These are phyloP conservation scores for Nymphalis urticae DNA, from an alignment of 2,888 invertebrate genomes.

Conservation along the genomic window DNA sequence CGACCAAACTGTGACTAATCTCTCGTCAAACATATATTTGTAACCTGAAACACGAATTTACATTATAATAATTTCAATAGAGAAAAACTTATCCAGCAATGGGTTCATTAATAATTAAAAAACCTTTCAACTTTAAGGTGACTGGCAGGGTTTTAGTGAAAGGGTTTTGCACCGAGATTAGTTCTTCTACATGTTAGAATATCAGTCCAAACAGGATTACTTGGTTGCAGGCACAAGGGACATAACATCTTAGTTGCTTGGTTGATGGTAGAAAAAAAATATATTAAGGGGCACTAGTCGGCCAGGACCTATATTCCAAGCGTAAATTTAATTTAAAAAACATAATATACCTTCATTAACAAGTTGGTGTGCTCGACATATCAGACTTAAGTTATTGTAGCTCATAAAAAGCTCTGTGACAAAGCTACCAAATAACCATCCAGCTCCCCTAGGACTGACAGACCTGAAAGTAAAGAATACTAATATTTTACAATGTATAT, in stretches of 20 bases:
- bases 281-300: no score
- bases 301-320: no score
- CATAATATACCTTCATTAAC: conserved; percentile 93
- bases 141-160: no score
- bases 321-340: background rate
- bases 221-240: no score
- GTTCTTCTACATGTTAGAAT: no score
- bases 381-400: conserved; percentile 94
- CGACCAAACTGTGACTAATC: conserved; percentile 99
- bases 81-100: no score
- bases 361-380: conserved; percentile 99
- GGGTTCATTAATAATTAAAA: no score
- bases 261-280: no score
- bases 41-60: conserved; percentile 83
- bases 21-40: conserved; percentile 99
- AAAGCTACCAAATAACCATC: conserved; percentile 97
- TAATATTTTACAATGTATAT: background rate
- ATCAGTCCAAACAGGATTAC: no score
- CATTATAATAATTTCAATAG: background rate
- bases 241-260: no score
- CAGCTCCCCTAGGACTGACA: conserved; percentile 97
- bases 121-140: no score
- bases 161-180: no score
- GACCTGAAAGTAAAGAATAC: conserved; percentile 76
- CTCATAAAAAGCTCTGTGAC: conserved; percentile 97